Percentiles rank a stretch among this genome's conserved stretches.
Conservation (phyloP, 1,140 invertebrate species). For the Sesamia nonagrioides region DNA sequence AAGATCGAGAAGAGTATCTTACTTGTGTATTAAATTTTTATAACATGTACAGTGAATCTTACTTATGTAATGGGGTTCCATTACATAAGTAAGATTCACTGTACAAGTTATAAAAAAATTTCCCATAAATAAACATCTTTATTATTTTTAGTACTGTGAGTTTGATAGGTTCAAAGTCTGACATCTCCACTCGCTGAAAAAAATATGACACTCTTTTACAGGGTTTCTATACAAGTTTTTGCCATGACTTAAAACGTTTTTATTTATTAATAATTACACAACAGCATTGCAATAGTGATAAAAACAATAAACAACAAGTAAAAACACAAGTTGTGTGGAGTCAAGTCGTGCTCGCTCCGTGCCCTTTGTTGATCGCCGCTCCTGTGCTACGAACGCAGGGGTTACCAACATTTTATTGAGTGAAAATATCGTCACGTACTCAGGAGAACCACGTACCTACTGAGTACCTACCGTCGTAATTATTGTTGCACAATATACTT, state of each 20-base stretch:
- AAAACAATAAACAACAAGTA: constrained; percentile 51
- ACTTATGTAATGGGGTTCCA: too few relatives aligned
- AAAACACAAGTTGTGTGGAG: constrained; percentile 47
- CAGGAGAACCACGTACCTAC: too few relatives aligned
- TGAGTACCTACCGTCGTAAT: too few relatives aligned
- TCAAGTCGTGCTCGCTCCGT: constrained; percentile 49
- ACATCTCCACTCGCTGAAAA: background rate
- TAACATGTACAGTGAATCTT: too few relatives aligned
- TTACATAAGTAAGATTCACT: too few relatives aligned
- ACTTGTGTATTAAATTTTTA: too few relatives aligned
- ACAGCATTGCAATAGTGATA: constrained; percentile 11
- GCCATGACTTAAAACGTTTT: background rate
- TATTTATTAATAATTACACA: constrained; percentile 31
- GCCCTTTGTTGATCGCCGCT: constrained; percentile 54
- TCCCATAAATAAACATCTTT: too few relatives aligned
- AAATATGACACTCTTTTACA: background rate
- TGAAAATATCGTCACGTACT: background rate
- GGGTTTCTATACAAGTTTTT: background rate
- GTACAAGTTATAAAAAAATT: too few relatives aligned
- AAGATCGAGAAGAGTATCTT: too few relatives aligned
- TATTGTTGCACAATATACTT: too few relatives aligned
- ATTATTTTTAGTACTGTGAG: too few relatives aligned
- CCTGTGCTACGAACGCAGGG: constrained; percentile 47
- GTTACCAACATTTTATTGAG: constrained; percentile 29
- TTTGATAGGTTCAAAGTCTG: too few relatives aligned